Percentiles rank a stretch among this genome's conserved stretches.
phyloP scores from a whole-genome alignment of 2,888 invertebrate species.

The Crematogaster levior region DNA sequence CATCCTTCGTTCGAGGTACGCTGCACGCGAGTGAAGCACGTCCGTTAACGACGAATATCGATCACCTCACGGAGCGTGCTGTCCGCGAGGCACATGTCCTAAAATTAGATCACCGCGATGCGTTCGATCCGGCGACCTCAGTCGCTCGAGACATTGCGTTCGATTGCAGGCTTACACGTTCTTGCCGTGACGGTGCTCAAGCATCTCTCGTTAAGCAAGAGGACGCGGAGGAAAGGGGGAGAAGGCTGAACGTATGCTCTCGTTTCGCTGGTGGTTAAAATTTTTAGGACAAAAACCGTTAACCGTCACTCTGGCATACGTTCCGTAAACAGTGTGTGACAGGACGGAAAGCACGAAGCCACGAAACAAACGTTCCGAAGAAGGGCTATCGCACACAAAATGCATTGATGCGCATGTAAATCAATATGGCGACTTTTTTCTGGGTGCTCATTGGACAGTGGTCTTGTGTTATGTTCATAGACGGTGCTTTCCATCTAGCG shows the following conservation, averaged over 20 bases:
- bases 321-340: neutral
- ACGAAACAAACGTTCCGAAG: neutral
- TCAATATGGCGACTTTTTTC: no score
- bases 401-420: no score
- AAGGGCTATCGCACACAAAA: no score
- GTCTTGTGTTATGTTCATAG: no score
- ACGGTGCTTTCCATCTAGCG: no score
- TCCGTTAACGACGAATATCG: slow-evolving; percentile 21
- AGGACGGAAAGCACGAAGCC: no score
- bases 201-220: neutral
- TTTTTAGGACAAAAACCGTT: slow-evolving; percentile 31
- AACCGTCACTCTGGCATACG: neutral
- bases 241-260: no score
- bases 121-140: no score
- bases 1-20: slow-evolving; percentile 74
- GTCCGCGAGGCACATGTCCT: slow-evolving; percentile 4
- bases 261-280: neutral
- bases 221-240: no score
- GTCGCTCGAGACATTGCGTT: slow-evolving; percentile 1
- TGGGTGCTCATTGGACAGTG: no score
- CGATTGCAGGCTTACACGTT: neutral
- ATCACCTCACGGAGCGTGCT: neutral
- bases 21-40: neutral
- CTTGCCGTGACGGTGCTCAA: neutral
- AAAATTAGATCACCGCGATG: slow-evolving; percentile 9